Conservation (phyloP, 2,113 vertebrate species). For the Peromyscus leucopus region DNA sequence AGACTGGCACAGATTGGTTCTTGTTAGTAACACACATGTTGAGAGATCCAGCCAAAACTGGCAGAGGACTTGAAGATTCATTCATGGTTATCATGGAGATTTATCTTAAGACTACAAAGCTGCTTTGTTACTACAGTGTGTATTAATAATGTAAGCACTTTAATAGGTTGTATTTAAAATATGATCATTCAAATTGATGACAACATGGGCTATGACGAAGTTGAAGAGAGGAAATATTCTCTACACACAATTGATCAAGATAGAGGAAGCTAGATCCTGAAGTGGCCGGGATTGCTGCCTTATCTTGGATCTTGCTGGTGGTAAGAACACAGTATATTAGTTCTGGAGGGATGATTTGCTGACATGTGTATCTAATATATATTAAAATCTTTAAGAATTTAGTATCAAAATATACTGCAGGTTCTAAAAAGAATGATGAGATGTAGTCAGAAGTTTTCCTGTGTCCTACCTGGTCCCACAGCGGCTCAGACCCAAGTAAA, state of each 20-base stretch:
- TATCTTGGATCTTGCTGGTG: background rate
- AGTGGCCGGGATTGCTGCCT: background rate
- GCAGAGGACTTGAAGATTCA: background rate
- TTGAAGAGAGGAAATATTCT: background rate
- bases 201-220: background rate
- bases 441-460: no score
- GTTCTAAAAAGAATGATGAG: background rate
- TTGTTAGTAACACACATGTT: background rate
- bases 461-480: no score
- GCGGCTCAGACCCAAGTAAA: no score
- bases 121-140: constrained; percentile 18
- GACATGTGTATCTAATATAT: background rate
- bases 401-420: background rate
- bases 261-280: background rate
- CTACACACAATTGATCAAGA: background rate
- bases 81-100: constrained; percentile 27
- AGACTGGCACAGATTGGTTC: background rate
- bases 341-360: background rate
- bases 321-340: background rate
- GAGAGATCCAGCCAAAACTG: background rate
- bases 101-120: constrained; percentile 22
- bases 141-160: background rate
- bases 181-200: background rate
- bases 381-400: constrained; percentile 7
- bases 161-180: background rate